Evolutionary conservation across 30 jellyfish, hydroid and myxozoan genomes (phyloP), one percentile per base, ranked within the genome.

Genomic region (Aurelia aurita): DNA sequence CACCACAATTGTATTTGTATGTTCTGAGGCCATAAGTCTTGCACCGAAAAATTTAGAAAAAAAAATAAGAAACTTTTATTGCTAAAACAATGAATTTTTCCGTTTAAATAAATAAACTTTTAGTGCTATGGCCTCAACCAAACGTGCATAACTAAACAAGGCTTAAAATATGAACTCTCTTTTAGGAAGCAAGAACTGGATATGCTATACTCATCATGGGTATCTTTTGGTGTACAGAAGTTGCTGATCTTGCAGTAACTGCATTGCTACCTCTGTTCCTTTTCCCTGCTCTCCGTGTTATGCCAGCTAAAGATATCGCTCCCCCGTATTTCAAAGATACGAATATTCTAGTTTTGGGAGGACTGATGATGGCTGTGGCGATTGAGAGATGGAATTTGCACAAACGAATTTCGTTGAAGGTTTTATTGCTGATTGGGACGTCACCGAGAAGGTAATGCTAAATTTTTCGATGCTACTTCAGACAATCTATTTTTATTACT

Each of bases 331-430:
- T 94, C 96, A 94, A 94, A 65, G 99, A 94, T 60, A 94, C 97
- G 35, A 94, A 89, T 61, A 89, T 94, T 2, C 91, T 94, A 12
- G 91, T 94, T 2, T 61, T 94, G 74, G 99, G 99, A 19, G 99
- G 99, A 0, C 57, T 94, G 35, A 69, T 94, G 90, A 83, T 94
- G 90, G 97, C 97, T 3, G 96, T 94, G 8, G 99, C 99, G 3
- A 94, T 94, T 0, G 99, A 94, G 77, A 71, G 81, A 55, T 94
- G 97, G 99, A 94, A 89, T 80, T 96, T 94, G 54, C 99, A 94
- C 66, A 94, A 94, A 66, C 55, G 99, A 49, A 91, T 94, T 21
- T 94, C 99, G 25, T 69, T 94, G 72, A 72, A 76, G 64, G 97
- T 94, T 22, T 88, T 94, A 11, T 87, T 94, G 27, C 54, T 89